Percentiles rank a stretch among this genome's conserved stretches.
phyloP scores from a whole-genome alignment of 2,113 vertebrate species.

The Macquaria australasica region DNA sequence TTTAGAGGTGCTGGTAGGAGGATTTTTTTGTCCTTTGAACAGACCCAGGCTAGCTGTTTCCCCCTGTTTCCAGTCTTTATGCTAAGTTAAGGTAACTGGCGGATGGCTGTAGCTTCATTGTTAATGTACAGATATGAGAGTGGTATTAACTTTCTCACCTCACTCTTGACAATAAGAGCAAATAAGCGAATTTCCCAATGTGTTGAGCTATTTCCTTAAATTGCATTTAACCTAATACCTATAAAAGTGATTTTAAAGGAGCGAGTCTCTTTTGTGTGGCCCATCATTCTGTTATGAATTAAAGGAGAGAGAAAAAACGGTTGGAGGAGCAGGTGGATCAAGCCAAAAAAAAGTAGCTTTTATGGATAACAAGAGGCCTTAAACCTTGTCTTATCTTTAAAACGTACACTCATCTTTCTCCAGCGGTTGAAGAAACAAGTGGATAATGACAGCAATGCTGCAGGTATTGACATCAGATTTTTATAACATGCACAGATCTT shows the following conservation, averaged over 20 bases:
- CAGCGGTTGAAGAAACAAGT: background rate
- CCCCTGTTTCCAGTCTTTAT: no score
- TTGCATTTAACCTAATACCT: no score
- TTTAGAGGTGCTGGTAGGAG: no score
- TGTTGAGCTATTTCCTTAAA: background rate
- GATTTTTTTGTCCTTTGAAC: no score
- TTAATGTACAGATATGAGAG: no score
- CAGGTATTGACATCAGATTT: background rate
- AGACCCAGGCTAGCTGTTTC: no score
- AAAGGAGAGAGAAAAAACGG: background rate
- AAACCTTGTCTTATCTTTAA: background rate
- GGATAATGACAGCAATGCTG: background rate
- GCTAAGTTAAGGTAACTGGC: no score
- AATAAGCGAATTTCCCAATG: background rate
- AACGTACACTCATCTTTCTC: background rate
- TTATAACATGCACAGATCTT: background rate
- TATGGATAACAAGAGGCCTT: background rate
- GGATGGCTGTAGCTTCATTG: no score
- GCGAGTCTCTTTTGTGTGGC: background rate
- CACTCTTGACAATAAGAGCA: background rate
- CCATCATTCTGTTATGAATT: background rate
- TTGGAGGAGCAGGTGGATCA: background rate
- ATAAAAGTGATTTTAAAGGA: background rate
- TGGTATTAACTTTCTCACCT: background rate
- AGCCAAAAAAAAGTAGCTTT: background rate